Conservation (phyloP, 2,888 invertebrate species). For the Caradrina kadenii region DNA sequence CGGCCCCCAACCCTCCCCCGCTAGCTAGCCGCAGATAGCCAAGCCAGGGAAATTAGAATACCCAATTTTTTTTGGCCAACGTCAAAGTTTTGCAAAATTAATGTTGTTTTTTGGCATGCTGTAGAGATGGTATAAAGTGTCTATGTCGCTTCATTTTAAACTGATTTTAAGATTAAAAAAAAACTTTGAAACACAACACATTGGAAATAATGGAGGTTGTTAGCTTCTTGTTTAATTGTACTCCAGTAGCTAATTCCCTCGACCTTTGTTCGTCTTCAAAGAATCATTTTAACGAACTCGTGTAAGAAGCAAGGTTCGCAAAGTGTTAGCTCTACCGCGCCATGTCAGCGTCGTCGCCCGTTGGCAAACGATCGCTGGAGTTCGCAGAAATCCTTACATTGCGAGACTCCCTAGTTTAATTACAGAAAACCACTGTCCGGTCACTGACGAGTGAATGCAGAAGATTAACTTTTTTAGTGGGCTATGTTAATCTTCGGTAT, state of each 20-base stretch:
- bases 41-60: conserved; percentile 78
- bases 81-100: conserved; percentile 51
- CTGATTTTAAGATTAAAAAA: no score
- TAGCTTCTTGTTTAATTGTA: conserved; percentile 9
- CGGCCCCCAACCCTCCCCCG: conserved; percentile 73
- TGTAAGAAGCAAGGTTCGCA: conserved; percentile 19
- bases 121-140: background rate
- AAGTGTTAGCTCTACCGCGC: conserved; percentile 32
- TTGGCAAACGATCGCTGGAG: conserved; percentile 38
- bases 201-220: background rate
- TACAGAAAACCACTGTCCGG: conserved; percentile 53
- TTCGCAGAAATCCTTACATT: conserved; percentile 60
- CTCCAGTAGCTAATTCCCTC: conserved; percentile 6
- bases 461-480: conserved; percentile 40
- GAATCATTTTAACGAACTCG: conserved; percentile 26
- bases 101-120: conserved; percentile 26
- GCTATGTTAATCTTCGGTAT: conserved; percentile 2
- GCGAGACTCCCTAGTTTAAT: conserved; percentile 57
- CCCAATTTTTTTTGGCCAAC: conserved; percentile 53
- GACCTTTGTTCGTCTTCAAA: conserved; percentile 14
- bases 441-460: conserved; percentile 37
- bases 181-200: background rate
- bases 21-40: conserved; percentile 76
- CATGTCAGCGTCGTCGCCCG: conserved; percentile 28
- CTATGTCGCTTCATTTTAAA: background rate